Base-by-base conservation (phyloP, 2,113 vertebrate genomes). In the Cairina moschata region DNA sequence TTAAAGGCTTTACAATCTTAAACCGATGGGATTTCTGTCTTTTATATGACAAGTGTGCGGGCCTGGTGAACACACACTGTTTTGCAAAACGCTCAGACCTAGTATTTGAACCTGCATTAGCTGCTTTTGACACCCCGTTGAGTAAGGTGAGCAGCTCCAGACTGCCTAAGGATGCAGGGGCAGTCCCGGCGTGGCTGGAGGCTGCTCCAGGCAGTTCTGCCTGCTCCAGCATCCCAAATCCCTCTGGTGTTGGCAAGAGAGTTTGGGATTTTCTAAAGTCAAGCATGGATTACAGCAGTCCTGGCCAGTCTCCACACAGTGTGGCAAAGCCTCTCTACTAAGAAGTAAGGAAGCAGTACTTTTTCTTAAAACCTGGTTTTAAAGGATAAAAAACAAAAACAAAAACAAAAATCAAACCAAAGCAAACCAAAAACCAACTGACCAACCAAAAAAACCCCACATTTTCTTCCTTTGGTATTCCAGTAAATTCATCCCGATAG, bases 41-140 rank as follows among this genome's bases (percentile, higher is more conserved):
- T 92, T 38, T 21, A 68, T 0, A 1, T 16, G 58, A 78, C 0
- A 0, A 79, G 29, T 5, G 21, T 18, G 32, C 69, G 85, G 62
- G 58, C 11, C 42, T 9, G 40, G 67, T 58, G 71, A 89, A 90
- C 91, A 65, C 32, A 23, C 13, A 25, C 17, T n/a, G 18, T 55
- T 92, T 75, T 17, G 56, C 10, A 54, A 56, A 82, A 75, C 4
- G 17, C 22, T 0, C 5, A 82, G 34, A 63, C 75, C 46, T 28
- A 2, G 3, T 56, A 80, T 79, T 86, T 88, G 58, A 20, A 77
- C 77, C 42, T 60, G 42, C 7, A 17, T 26, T 25, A 56, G 72
- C 50, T 65, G 76, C 72, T 28, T 62, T 58, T 38, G 89, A 59
- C 6, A 18, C 21, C 31, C 66, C 65, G 58, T 14, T 56, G 36